These are phyloP conservation scores for Poliocrania exsul DNA, from an alignment of 2,797 vertebrate species.

Conservation along the genomic window DNA sequence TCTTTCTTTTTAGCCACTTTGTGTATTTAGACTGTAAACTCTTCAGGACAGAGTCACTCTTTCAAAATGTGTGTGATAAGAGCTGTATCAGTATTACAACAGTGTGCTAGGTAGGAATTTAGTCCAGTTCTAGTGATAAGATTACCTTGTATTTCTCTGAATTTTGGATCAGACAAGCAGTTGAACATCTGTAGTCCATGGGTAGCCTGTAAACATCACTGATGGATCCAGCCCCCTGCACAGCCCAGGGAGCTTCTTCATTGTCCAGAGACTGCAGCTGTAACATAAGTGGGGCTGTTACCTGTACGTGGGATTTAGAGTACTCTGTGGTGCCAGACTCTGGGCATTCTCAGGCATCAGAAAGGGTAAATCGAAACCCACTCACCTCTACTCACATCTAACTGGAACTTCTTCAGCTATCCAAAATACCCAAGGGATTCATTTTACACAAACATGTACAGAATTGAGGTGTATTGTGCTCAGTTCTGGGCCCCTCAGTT, in stretches of 20 bases:
- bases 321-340: not conserved
- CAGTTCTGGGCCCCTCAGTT: too few relatives aligned
- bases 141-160: not conserved
- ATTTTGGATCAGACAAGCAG: not conserved
- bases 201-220: not conserved
- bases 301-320: not conserved
- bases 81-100: not conserved
- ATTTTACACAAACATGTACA: not conserved
- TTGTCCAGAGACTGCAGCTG: not conserved
- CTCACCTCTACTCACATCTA: not conserved
- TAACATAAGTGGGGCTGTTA: rapidly evolving
- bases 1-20: not conserved
- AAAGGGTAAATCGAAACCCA: not conserved
- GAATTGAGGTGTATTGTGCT: not conserved
- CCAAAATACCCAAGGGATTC: not conserved
- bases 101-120: not conserved
- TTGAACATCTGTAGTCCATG: not conserved
- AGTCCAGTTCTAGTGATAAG: not conserved
- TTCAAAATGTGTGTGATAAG: not conserved
- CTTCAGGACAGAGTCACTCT: not conserved
- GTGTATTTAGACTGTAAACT: not conserved
- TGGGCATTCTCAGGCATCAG: not conserved
- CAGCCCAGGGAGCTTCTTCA: not conserved
- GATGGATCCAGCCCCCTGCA: not conserved
- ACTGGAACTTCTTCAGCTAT: not conserved